phyloP scores from a whole-genome alignment of 2,888 invertebrate species.

The Horisme vitalbata region DNA sequence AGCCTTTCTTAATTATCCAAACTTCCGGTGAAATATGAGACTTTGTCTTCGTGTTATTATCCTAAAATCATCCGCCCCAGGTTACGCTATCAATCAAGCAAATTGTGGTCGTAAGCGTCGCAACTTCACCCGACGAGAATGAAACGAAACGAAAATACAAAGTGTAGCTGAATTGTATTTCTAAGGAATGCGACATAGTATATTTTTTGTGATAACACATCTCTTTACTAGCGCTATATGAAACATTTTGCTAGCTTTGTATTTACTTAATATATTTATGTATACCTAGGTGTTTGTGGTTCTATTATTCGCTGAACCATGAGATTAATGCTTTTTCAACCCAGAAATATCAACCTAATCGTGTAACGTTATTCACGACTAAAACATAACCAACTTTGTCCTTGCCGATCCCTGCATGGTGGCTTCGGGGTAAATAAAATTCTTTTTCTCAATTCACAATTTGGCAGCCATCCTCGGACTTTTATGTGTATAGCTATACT shows the following conservation, averaged over 20 bases:
- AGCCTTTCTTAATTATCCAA: neutral
- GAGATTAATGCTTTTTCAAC: no score
- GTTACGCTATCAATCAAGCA: slow-evolving; percentile 34
- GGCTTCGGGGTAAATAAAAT: slow-evolving; percentile 8
- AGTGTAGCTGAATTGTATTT: slow-evolving; percentile 11
- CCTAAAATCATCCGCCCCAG: slow-evolving; percentile 13
- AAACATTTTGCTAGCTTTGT: no score
- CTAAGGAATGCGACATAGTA: slow-evolving; percentile 2
- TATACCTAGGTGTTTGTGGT: no score
- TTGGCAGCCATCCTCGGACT: slow-evolving; percentile 8
- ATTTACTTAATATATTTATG: no score
- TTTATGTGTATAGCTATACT: neutral
- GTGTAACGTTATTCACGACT: no score
- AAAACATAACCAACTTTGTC: no score
- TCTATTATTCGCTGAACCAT: no score
- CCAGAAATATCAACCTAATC: no score
- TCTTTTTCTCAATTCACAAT: slow-evolving; percentile 11
- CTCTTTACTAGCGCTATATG: slow-evolving; percentile 5
- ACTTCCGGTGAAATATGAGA: slow-evolving; percentile 15
- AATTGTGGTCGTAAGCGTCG: slow-evolving; percentile 31
- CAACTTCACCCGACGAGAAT: slow-evolving; percentile 27
- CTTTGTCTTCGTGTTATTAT: neutral
- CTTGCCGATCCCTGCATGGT: slow-evolving; percentile 4
- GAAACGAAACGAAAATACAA: slow-evolving; percentile 15
- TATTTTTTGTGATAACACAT: slow-evolving; percentile 16